Percentiles rank a stretch among this genome's conserved stretches.
phyloP scores from a whole-genome alignment of 1,140 invertebrate species.

The Matsumurasca onukii region DNA sequence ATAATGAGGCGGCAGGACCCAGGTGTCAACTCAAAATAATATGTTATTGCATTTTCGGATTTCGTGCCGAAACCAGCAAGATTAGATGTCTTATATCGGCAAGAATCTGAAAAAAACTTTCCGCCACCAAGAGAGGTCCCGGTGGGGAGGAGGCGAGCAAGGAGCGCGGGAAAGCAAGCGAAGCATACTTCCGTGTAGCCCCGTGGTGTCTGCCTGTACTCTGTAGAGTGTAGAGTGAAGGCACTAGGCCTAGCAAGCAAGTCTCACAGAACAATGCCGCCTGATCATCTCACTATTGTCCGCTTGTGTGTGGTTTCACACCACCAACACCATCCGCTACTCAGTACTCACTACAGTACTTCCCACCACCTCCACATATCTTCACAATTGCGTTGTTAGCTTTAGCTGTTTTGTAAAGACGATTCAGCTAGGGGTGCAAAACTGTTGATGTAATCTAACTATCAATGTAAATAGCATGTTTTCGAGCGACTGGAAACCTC shows the following conservation, averaged over 20 bases:
- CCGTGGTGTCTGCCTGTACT: neutral
- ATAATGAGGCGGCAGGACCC: neutral
- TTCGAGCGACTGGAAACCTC: too few relatives aligned
- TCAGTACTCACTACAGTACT: neutral
- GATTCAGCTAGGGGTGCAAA: neutral
- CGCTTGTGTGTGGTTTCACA: neutral
- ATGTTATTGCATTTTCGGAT: neutral
- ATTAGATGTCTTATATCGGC: neutral
- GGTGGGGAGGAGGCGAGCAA: neutral
- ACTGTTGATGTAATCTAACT: neutral
- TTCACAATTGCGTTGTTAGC: neutral
- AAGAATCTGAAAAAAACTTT: neutral
- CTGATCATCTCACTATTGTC: neutral
- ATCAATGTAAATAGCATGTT: neutral
- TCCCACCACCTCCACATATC: neutral
- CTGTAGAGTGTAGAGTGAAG: neutral
- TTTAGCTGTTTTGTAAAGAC: neutral
- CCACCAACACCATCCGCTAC: neutral
- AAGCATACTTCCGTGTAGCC: slow-evolving; percentile 7
- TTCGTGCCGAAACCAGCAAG: neutral
- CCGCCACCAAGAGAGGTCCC: neutral
- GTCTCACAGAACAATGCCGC: slow-evolving; percentile 10
- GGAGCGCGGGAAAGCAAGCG: neutral
- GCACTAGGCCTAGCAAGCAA: too few relatives aligned
- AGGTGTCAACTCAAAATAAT: neutral